Evolutionary conservation across 2,113 vertebrate species (phyloP), one percentile per base, ranked within the genome.

Genomic region (Sminthopsis crassicaudata): DNA sequence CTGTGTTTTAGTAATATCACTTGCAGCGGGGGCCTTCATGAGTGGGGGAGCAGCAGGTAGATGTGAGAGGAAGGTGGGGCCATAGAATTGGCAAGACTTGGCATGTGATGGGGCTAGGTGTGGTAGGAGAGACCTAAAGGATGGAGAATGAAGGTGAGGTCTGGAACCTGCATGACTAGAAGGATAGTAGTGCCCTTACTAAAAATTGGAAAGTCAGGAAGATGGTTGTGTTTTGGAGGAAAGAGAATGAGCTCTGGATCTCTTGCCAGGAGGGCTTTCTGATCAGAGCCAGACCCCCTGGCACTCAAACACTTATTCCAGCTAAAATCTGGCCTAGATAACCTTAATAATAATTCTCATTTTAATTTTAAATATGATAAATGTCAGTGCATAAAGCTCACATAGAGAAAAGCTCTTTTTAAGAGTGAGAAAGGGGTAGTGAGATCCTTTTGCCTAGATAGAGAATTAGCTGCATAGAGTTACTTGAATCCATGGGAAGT

Each of bases 41-140:
- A 36, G 46, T 84, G 30, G 46, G 46, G 94, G 48, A 93, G 46
- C 57, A 91, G 10, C 30, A 48, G 57, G 91, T 3, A 92, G 26
- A 96, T 91, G 60, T 9, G 26, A 95, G n/a, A 97, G 51, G 30
- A 16, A 91, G 53, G n/a, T n/a, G 94, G 92, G 46, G 16, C 27
- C 92, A n/a, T 76, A 92, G 57, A 92, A 96, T 54, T 90, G 88
- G 54, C 93, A 92, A 55, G 24, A 93, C 36, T 92, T 94, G 30
- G 92, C 92, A 36, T 67, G 30, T 16, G 9, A 67, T 36, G 30
- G 30, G 30, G 30, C 11, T 36, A 36, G 12, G 14, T 67, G 30
- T 36, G 30, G 60, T 67, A 67, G 36, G 12, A 26, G 57, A 60
- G 27, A 60, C 27, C 27, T 60, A 11, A 60, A 60, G 57, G 10